Evolutionary conservation across 2,113 vertebrate species (phyloP).

Genomic region (Mus musculus): GRCm39 chr1:118979501-118980000

Average conservation of each 20-base stretch:
- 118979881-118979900: background rate
- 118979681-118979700: background rate
- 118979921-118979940: constrained; percentile 6
- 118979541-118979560: constrained; percentile 87
- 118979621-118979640: constrained; percentile 81
- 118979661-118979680: background rate
- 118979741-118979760: background rate
- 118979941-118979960: constrained; percentile 18
- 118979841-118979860: background rate
- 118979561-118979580: constrained; percentile 82
- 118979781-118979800: background rate
- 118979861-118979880: background rate
- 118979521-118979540: constrained; percentile 84
- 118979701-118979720: background rate
- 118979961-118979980: constrained; percentile 63
- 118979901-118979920: background rate
- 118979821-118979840: constrained; percentile 20
- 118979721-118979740: background rate
- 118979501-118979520: constrained; percentile 89
- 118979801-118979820: background rate
- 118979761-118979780: background rate
- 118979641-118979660: constrained; percentile 48
- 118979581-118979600: constrained; percentile 83
- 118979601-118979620: constrained; percentile 83
- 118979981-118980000: constrained; percentile 85